Base-by-base conservation (phyloP, 2,888 invertebrate species). In the Caenorhabditis sp. region DNA sequence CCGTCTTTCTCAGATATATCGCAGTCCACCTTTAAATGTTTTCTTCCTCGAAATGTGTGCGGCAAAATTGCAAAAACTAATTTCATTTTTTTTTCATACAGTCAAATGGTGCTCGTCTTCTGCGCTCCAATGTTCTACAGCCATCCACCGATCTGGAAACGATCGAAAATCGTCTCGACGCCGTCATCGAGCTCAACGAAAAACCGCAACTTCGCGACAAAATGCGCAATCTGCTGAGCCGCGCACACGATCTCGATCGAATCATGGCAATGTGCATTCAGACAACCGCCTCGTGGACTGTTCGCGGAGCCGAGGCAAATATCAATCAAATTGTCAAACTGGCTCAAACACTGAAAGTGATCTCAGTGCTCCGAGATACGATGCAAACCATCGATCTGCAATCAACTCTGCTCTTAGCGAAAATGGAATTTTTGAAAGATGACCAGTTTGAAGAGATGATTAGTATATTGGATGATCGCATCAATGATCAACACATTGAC, bases 241-340 rank as follows among this genome's bases (percentile, higher is more conserved):
- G 92, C 82, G 90, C 95, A 69, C 89, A 91, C 1, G 93, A 93
- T 77, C 91, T 94, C n/a, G 94, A 95, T 83, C 92, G 92, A 84
- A 90, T 95, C 21, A 89, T 95, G 19, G 90, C 92, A 4, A 89
- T 91, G 58, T 88, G 86, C 81, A 77, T 88, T 5, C 87, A 88
- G 62, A 82, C 75, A 8, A 36, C 67, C 0, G 36, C 57, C 1
- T 70, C 74, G 21, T 66, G 67, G 62, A 68, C 68, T 5, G 86
- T 90, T 23, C 89, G 88, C 58, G 89, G 90, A 26, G 92, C 93
- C 0, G 93, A 94, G 84, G 91, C 91, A 1, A 93, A 93, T 87
- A 90, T 95, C 50, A 93, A 93, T 84, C 93, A 93, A 87, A 90
- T 92, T 19, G 64, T 76, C 36, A 71, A 76, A 17, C 27, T 77